Percentiles rank a stretch among this genome's conserved stretches.
These are phyloP conservation scores for Trogon surrucura DNA, from an alignment of 2,113 vertebrate species.

Conservation along the genomic window DNA sequence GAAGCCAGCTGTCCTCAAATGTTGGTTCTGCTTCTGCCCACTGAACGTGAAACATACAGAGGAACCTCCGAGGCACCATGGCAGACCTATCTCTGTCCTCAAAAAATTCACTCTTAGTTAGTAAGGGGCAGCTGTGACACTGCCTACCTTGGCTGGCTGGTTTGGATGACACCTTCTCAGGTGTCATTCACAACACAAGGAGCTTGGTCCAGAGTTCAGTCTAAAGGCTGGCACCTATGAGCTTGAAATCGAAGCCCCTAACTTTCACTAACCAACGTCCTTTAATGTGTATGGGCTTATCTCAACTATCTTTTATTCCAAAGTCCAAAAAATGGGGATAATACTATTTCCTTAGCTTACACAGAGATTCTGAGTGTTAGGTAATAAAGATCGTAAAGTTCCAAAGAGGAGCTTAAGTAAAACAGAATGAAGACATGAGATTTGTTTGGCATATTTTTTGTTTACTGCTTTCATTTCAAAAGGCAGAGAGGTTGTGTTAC, in stretches of 20 bases:
- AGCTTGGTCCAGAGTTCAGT: not conserved
- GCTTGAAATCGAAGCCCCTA: not conserved
- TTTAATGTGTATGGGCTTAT: not conserved
- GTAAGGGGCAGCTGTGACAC: not conserved
- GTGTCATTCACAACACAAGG: not conserved
- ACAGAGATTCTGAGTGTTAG: not conserved
- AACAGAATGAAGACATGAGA: not conserved
- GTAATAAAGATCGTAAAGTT: not conserved
- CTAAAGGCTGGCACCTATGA: not conserved
- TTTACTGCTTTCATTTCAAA: not conserved
- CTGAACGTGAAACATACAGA: not conserved
- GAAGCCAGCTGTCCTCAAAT: not conserved
- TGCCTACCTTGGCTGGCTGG: not conserved
- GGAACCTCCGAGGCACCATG: not conserved
- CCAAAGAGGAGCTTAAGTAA: not conserved
- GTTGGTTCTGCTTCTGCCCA: not conserved
- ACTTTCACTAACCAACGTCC: not conserved
- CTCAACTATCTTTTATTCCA: not conserved
- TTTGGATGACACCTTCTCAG: not conserved
- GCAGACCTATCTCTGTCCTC: not conserved
- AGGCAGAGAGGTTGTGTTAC: not conserved
- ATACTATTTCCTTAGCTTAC: not conserved
- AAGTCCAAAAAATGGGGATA: not conserved
- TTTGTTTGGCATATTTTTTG: not conserved
- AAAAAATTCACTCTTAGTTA: not conserved